phyloP scores from a whole-genome alignment of 2,888 invertebrate genomes.

The Sinohyriopsis cumingii region DNA sequence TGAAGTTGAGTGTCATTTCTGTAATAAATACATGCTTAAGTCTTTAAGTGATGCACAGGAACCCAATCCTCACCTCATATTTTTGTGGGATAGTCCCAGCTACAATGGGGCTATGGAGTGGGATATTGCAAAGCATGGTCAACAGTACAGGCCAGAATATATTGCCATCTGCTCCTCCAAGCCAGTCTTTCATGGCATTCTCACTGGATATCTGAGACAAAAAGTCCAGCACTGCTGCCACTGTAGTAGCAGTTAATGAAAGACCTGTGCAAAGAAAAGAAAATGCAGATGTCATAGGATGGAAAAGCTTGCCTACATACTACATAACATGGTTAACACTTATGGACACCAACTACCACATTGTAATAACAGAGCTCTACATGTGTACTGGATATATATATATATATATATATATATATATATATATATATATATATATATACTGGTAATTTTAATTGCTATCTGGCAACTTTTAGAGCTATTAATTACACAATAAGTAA shows the following conservation, averaged over 20 bases:
- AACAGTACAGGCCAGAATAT: conserved; percentile 90
- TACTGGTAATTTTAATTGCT: no score
- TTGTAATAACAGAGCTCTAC: no score
- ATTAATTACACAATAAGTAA: no score
- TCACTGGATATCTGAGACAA: conserved; percentile 87
- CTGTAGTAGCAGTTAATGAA: conserved; percentile 62
- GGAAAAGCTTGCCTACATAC: neutral
- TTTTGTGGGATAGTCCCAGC: conserved; percentile 25
- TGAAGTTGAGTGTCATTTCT: no score
- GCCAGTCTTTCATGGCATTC: conserved; percentile 86
- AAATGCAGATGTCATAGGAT: neutral
- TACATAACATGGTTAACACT: no score
- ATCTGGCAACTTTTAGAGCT: no score
- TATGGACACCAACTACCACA: no score
- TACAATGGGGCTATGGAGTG: conserved; percentile 43
- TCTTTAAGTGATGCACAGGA: neutral
- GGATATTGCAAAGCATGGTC: conserved; percentile 75
- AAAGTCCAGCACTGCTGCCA: conserved; percentile 79
- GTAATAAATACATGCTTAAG: neutral
- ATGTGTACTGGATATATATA: no score
- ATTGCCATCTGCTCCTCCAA: conserved; percentile 85
- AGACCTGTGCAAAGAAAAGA: conserved; percentile 9
- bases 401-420: no score
- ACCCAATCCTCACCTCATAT: conserved; percentile 21
- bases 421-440: no score